phyloP scores from a whole-genome alignment of 2,797 vertebrate species.

The Mormyrus proboscirostris region DNA sequence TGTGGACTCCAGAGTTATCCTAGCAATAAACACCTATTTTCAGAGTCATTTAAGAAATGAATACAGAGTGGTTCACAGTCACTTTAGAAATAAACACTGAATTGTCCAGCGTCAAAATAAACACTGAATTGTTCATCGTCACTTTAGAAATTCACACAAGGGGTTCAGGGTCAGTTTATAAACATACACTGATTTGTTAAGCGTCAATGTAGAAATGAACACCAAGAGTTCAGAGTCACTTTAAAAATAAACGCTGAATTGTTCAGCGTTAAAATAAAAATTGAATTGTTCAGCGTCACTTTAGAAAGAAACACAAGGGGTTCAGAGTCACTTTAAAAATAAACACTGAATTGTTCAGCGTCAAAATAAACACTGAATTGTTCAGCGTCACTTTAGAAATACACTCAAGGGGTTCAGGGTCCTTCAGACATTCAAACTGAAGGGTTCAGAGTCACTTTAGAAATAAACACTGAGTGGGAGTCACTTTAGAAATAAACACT shows the following conservation, averaged over 20 bases:
- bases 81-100: neutral
- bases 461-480: neutral
- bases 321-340: neutral
- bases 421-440: neutral
- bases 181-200: neutral
- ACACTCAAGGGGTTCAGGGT: neutral
- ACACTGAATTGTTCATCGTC: neutral
- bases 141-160: no score
- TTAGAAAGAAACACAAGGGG: neutral
- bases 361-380: neutral
- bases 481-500: neutral
- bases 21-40: neutral
- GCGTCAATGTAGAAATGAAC: neutral
- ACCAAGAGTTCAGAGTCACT: neutral
- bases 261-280: neutral
- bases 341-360: neutral
- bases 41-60: neutral
- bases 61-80: neutral
- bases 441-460: neutral
- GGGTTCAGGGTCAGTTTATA: neutral
- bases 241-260: neutral
- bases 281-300: neutral
- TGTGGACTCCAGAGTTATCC: neutral
- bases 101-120: neutral
- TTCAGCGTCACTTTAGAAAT: neutral